phyloP scores from a whole-genome alignment of 2,888 invertebrate species.

The Oscheius sp. region DNA sequence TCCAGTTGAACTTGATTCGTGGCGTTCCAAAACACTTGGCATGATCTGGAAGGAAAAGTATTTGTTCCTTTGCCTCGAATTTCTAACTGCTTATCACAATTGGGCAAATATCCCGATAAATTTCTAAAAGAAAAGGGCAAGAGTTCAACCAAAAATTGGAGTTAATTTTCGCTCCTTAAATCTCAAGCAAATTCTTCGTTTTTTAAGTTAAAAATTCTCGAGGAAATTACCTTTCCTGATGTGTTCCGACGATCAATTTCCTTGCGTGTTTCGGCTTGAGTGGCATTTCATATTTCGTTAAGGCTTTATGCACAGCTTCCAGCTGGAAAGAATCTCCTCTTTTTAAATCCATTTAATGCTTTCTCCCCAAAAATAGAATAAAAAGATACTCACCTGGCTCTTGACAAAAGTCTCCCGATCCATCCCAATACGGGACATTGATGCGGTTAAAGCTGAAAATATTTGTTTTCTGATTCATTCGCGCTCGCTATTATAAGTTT shows the following conservation, averaged over 20 bases:
- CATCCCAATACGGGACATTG: conserved; percentile 28
- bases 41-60: conserved; percentile 36
- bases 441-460: no score
- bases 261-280: conserved; percentile 98
- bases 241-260: conserved; percentile 74
- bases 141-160: neutral
- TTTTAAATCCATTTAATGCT: no score
- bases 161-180: no score
- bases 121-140: neutral
- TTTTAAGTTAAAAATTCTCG: no score
- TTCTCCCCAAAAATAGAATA: neutral
- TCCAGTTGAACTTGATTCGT: conserved; percentile 81
- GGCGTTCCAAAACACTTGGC: conserved; percentile 87
- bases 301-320: conserved; percentile 89
- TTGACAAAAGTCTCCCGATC: conserved; percentile 33
- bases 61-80: no score
- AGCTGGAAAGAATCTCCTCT: conserved; percentile 75
- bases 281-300: conserved; percentile 88
- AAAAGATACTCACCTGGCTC: conserved; percentile 22
- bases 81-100: neutral
- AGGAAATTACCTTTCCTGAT: conserved; percentile 59
- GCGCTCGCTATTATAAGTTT: no score
- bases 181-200: no score
- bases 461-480: no score
- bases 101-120: no score